Percentiles rank a stretch among this genome's conserved stretches.
Conservation (phyloP, 2,888 invertebrate species). For the Leptinotarsa juncta region DNA sequence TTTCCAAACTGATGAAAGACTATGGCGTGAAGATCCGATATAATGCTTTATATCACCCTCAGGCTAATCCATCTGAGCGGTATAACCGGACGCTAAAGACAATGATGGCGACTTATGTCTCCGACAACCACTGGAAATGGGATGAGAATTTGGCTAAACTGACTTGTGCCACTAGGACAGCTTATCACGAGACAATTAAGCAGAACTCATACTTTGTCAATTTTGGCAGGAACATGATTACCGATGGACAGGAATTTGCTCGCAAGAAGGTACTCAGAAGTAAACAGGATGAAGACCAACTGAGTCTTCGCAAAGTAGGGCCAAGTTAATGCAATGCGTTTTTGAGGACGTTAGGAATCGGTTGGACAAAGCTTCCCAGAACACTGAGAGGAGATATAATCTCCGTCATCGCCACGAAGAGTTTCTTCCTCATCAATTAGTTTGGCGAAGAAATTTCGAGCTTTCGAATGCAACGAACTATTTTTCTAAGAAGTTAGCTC, state of each 20-base stretch:
- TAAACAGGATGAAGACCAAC: background rate
- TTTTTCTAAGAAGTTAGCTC: conserved; percentile 45
- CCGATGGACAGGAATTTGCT: background rate
- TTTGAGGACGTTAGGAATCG: background rate
- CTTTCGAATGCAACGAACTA: conserved; percentile 42
- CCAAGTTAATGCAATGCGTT: background rate
- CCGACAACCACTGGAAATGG: conserved; percentile 4
- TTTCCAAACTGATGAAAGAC: conserved; percentile 20
- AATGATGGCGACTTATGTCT: conserved; percentile 25
- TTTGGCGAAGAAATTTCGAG: conserved; percentile 31
- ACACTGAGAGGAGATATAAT: too few relatives aligned
- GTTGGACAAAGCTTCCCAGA: conserved; percentile 3
- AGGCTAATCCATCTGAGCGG: conserved; percentile 29
- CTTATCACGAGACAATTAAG: conserved; percentile 21
- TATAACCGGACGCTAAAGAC: conserved; percentile 26
- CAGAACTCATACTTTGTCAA: conserved; percentile 27
- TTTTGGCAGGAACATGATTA: conserved; percentile 20
- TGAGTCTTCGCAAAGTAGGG: background rate
- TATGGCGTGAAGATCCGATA: conserved; percentile 12
- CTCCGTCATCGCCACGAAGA: too few relatives aligned
- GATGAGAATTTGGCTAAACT: conserved; percentile 31
- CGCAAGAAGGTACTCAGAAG: background rate
- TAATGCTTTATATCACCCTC: conserved; percentile 26
- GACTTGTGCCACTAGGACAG: conserved; percentile 25
- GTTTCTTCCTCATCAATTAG: too few relatives aligned